Base-by-base conservation (phyloP, 2,888 invertebrate species). In the Tipula unca region DNA sequence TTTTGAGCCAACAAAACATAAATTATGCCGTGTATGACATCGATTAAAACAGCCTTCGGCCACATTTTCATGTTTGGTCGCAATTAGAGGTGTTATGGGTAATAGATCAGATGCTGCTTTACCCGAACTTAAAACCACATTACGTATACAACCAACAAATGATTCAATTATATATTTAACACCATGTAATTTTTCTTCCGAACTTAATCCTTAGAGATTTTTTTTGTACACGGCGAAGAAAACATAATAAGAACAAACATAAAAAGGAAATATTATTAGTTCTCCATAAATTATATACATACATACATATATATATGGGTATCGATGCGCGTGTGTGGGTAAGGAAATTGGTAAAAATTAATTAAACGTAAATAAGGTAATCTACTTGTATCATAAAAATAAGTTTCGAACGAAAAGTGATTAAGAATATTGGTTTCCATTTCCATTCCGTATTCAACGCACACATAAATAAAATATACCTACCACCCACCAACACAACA, bases 81-180 rank as follows among this genome's bases (percentile, higher is more conserved):
- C 96, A 87, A 96, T 95, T 83, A 97, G 90, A 1, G 96, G 96
- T 39, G 94, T 94, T 88, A 97, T 96, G 13, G 96, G 95, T 84
- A 96, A 90, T 39, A 97, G 92, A 90, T 96, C 95, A 84, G 95
- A 96, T 0, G 96, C 96, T 0, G 96, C 96, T 90, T 96, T 96
- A 3, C 97, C 96, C 1, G 96, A 96, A 90, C 96, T 95, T 32
- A 97, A 91, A 6, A 96, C 94, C 91, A 98, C 95, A 88, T 97
- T 95, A 88, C 96, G 94, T 88, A 98, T 96, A 89, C 97, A 98
- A 1, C 97, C 97, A 35, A 97, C 96, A 90, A 97, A 97, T 6
- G 97, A 97, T 91, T 97, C 97, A 88, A 97, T 97, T 86, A 97
- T 96, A 90, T 97, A 97, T 91, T 97, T 97, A 0, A 97, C 96